Percentiles rank a stretch among this genome's conserved stretches.
Conservation (phyloP, 2,113 vertebrate species). For the Sturnira hondurensis region DNA sequence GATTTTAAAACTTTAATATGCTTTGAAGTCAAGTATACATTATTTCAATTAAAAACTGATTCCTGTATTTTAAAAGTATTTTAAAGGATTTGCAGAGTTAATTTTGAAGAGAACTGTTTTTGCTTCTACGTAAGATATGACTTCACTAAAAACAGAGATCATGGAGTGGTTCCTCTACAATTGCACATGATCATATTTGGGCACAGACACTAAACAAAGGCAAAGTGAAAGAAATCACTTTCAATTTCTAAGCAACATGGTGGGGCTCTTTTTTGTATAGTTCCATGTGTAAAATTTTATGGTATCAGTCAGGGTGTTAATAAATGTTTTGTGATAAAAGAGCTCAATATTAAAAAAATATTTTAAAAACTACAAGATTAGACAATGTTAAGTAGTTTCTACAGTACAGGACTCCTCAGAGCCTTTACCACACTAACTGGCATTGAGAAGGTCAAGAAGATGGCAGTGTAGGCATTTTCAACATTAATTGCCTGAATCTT, state of each 20-base stretch:
- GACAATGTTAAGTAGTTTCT: not conserved
- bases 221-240: not conserved
- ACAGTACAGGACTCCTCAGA: not conserved
- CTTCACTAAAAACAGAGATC: not conserved
- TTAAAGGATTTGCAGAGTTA: not conserved
- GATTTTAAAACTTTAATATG: not conserved
- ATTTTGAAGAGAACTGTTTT: not conserved
- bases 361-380: not conserved
- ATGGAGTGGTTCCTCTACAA: not conserved
- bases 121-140: not conserved
- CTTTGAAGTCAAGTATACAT: not conserved
- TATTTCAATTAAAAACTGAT: conserved; percentile 3
- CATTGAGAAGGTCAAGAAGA: not conserved
- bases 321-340: not conserved
- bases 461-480: not conserved
- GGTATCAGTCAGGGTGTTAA: not conserved
- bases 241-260: not conserved
- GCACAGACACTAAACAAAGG: not conserved
- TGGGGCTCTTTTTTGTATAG: not conserved
- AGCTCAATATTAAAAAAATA: not conserved
- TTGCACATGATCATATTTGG: not conserved
- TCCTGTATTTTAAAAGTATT: not conserved
- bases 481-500: not conserved
- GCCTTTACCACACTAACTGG: not conserved
- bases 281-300: not conserved